A percentile compares a stretch with the other conserved stretches of the same genome.
phyloP scores from a whole-genome alignment of 2,888 invertebrate genomes.

The Furcula furcula region DNA sequence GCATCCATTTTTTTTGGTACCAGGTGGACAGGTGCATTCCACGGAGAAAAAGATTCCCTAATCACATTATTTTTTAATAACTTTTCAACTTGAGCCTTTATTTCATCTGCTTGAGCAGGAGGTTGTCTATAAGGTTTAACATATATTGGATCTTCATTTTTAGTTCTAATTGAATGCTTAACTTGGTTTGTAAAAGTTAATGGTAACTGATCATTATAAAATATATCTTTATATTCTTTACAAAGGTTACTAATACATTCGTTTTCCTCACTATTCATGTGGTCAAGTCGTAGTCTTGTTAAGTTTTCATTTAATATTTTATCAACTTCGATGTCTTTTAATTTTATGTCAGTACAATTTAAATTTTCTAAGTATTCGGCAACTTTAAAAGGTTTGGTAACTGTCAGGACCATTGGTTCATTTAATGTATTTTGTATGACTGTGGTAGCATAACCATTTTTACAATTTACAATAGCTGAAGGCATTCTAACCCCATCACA shows the following conservation, averaged over 20 bases:
- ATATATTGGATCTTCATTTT: too few relatives aligned
- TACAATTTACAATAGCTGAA: constrained; percentile 9
- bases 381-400: constrained; percentile 4
- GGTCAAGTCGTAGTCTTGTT: neutral
- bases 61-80: too few relatives aligned
- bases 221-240: too few relatives aligned
- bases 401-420: neutral
- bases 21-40: constrained; percentile 12
- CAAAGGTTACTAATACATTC: constrained; percentile 4
- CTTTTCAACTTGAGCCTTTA: too few relatives aligned
- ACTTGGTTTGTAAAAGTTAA: constrained; percentile 28
- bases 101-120: too few relatives aligned
- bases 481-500: constrained; percentile 9
- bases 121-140: too few relatives aligned
- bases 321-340: constrained; percentile 3
- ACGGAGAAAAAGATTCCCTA: too few relatives aligned
- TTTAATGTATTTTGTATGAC: constrained; percentile 7
- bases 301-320: constrained; percentile 3
- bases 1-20: constrained; percentile 19
- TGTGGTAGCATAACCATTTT: constrained; percentile 5
- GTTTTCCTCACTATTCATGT: constrained; percentile 6
- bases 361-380: neutral
- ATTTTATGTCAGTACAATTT: neutral
- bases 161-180: constrained; percentile 35
- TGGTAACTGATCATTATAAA: too few relatives aligned